Base-by-base conservation (phyloP, 1,140 invertebrate genomes). In the Drosophila leontia region DNA sequence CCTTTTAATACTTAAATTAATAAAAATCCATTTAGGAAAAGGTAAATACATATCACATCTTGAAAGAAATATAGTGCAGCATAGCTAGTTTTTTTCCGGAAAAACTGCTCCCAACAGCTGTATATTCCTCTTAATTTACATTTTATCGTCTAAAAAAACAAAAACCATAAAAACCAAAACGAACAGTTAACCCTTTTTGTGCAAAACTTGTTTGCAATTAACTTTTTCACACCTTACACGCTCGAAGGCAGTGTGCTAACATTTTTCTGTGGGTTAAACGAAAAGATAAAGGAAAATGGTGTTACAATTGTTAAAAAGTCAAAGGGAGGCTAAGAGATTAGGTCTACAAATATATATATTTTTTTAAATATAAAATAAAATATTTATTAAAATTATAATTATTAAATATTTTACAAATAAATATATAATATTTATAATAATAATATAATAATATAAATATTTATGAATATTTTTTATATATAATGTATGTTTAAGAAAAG, bases 181-280 rank as follows among this genome's bases (percentile, higher is more conserved):
- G 3, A 70, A 72, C 51, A 72, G 41, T 51, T 50, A 39, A 48
- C 44, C 51, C 37, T 58, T 72, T 72, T 47, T 72, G 67, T 59
- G 37, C 15, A 7, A 71, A 72, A 71, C 45, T 72, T 45, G 35
- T 70, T 72, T 70, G 44, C 65, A 72, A 72, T 72, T 58, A 72
- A 37, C 45, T 15, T 59, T 59, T 71, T 72, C 67, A 51, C 69
- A 72, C 69, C 69, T 72, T n/a, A 15, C 55, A 29, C 15, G 26
- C 67, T 11, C 13, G 13, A 17, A 37, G 9, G 19, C 67, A 59
- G 37, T 34, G 37, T 34, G 23, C 69, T 13, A 72, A 59, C 39
- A 72, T 72, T 72, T 72, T 72, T 17, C 37, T 6, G 26, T 50
- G 69, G 67, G 29, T 37, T 12, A 19, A 35, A 2, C 11, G 6